phyloP scores from a whole-genome alignment of 2,797 vertebrate genomes.

The Hoplostethus mediterraneus region DNA sequence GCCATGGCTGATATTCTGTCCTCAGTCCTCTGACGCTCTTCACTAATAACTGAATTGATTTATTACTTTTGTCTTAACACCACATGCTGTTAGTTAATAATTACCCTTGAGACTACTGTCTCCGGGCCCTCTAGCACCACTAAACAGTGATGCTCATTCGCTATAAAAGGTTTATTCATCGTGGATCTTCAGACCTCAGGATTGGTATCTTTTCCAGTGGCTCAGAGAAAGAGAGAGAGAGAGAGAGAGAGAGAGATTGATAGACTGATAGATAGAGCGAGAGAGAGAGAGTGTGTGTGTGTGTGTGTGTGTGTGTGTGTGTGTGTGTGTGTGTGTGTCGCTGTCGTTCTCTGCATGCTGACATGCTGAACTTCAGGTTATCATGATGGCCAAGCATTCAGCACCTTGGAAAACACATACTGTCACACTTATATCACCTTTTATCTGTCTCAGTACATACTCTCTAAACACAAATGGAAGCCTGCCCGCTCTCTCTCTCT shows the following conservation, averaged over 20 bases:
- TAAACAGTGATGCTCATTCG: conserved; percentile 64
- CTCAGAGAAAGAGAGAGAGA: conserved; percentile 18
- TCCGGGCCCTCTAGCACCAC: conserved; percentile 22
- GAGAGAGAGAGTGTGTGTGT: conserved; percentile 44
- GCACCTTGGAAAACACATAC: conserved; percentile 53
- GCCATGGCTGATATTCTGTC: conserved; percentile 28
- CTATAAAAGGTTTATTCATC: conserved; percentile 53
- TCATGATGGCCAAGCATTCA: conserved; percentile 57
- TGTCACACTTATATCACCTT: conserved; percentile 32
- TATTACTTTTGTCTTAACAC: background rate
- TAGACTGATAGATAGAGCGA: conserved; percentile 61
- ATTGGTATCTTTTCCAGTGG: background rate
- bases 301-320: conserved; percentile 28
- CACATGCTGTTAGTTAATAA: background rate
- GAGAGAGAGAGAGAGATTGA: conserved; percentile 59
- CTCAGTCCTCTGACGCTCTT: background rate
- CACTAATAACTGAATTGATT: background rate
- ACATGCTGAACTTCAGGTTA: conserved; percentile 58
- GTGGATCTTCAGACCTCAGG: background rate
- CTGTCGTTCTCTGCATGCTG: conserved; percentile 54
- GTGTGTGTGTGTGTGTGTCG: conserved; percentile 30
- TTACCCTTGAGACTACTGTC: too few relatives aligned
- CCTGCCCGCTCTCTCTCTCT: background rate
- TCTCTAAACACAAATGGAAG: conserved; percentile 21
- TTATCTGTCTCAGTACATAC: conserved; percentile 31